Percentiles rank a stretch among this genome's conserved stretches.
Conservation (phyloP, 2,113 vertebrate genomes). For the Corydoras maculifer region DNA sequence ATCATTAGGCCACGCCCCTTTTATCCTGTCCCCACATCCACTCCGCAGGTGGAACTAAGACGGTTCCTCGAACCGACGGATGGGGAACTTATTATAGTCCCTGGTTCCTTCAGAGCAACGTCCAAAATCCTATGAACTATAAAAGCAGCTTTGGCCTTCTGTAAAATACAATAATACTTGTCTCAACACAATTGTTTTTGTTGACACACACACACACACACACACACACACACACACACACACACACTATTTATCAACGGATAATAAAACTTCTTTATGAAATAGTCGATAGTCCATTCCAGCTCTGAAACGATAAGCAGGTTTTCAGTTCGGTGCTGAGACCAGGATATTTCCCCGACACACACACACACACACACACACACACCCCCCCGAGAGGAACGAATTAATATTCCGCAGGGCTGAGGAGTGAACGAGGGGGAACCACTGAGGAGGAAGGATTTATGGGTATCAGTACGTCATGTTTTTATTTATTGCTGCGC, state of each 20-base stretch:
- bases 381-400: background rate
- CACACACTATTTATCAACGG: too few species aligned
- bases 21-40: too few species aligned
- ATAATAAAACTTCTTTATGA: slow-evolving; percentile 59
- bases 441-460: background rate
- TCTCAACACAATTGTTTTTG: too few species aligned
- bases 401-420: slow-evolving; percentile 1
- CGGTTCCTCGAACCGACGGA: too few species aligned
- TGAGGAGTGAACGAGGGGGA: background rate
- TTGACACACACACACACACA: background rate
- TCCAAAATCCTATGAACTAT: too few species aligned
- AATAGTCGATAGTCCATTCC: slow-evolving; percentile 59
- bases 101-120: too few species aligned
- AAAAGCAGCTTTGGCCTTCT: too few species aligned
- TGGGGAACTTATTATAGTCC: too few species aligned
- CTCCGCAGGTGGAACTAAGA: too few species aligned
- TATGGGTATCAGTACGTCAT: background rate
- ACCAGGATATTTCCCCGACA: slow-evolving; percentile 19
- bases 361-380: background rate
- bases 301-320: slow-evolving; percentile 28
- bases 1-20: too few species aligned
- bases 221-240: slow-evolving; percentile 4
- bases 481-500: background rate
- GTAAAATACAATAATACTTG: too few species aligned
- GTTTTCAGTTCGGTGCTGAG: slow-evolving; percentile 21